Evolutionary conservation across 2,113 vertebrate species (phyloP), one percentile per base, ranked within the genome.

Genomic region (Anoura caudifer): DNA sequence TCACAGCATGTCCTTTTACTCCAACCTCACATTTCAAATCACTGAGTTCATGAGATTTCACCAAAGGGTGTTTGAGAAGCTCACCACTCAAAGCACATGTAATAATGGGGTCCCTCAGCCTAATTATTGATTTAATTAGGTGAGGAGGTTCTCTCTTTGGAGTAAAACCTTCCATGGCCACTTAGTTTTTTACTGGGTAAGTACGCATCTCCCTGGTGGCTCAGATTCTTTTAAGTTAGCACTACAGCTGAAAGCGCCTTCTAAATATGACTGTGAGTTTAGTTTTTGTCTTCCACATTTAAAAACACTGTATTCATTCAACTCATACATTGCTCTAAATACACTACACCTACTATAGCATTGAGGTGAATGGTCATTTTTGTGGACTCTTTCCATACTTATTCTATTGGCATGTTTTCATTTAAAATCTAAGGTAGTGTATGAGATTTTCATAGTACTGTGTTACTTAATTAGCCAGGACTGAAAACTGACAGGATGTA

Each of bases 41-140:
- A 52, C 31, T 88, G 83, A 89, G 41, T 87, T 87, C 20, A 3
- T 33, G 54, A 92, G 54, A 91, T 63, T 65, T 94, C 96, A 94
- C 87, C 76, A 87, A 69, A 95, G 50, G 76, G 38, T 89, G 28
- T 90, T 95, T 69, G 24, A 61, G 90, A 77, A 92, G 43, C 67
- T 95, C 63, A 77, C 90, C 43, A 47, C 38, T 76, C 12, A 28
- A 92, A 97, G 90, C 88, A 86, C 88, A 96, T n/a, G 82, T 88
- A n/a, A 36, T 54, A 83, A 92, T 31, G 79, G 72, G 72, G 59
- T 94, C 63, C 73, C 76, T 88, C 72, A 59, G 50, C 90, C 76
- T 94, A 90, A 43, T 67, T 73, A 50, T 65, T 89, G 61, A n/a
- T 52, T 77, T 70, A 63, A 47, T 76, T 89, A 95, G 45, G 67